Evolutionary conservation across 2,113 vertebrate genomes (phyloP), one percentile per base, ranked within the genome.

Genomic region (Gallinago media): DNA sequence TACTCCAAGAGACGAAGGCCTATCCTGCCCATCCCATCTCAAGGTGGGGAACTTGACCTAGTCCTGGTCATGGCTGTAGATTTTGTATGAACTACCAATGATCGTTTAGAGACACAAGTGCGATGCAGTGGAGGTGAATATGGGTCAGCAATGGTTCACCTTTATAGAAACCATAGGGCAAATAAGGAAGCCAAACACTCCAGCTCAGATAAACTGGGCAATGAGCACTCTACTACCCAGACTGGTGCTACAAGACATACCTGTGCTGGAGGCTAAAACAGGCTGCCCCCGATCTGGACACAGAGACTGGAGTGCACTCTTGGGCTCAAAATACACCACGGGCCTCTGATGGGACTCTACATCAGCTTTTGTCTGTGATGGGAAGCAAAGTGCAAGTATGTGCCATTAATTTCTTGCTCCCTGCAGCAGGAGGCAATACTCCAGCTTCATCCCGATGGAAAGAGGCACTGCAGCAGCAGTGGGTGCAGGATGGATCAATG

Each of bases 361-460:
- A 0, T 32, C 66, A 56, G 59, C 61, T 66, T 20, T 29, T 19
- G 26, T 11, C 52, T 59, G 44, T 32, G 12, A n/a, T 10, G 14
- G 63, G 73, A 62, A 73, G 50, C 17, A 7, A 67, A 86, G 38
- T 9, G 42, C 4, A 2, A 1, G 12, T 31, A 23, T 16, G 5
- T 6, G 8, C 25, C 20, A 18, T 17, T 19, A 12, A 16, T 44
- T n/a, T 23, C 18, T 50, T 34, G 32, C 49, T 75, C 15, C 12
- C 46, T 26, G 9, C 26, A 11, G n/a, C 71, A 67, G 79, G 27
- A 40, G 22, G 59, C 1, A 9, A 5, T 6, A 29, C 49, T 15
- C 23, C 0, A 0, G 67, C 36, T 52, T 32, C 70, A 34, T 42
- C 5, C 22, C 3, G 1, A 6, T 1, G 10, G 66, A n/a, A 8